Conservation (phyloP, 2,797 vertebrate species). For the Balearica regulorum region DNA sequence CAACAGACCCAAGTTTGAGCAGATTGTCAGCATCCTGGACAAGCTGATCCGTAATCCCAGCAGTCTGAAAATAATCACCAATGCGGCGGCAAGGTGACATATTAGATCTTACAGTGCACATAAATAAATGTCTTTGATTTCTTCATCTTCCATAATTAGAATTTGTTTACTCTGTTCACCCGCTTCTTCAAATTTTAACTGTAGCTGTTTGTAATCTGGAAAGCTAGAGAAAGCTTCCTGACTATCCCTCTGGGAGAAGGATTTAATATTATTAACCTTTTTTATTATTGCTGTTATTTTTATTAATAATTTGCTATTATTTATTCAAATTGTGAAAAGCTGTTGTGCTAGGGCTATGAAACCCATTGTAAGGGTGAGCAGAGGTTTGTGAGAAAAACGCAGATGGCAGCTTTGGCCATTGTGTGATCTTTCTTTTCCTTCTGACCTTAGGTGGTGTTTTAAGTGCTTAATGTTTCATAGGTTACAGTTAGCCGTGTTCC, state of each 20-base stretch:
- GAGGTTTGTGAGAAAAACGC: neutral
- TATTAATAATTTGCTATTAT: neutral
- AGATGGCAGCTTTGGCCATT: neutral
- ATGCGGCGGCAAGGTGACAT: slow-evolving; percentile 90
- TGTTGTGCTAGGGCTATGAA: neutral
- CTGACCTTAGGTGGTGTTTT: neutral
- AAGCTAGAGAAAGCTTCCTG: neutral
- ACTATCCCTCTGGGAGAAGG: neutral
- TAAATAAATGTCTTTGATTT: neutral
- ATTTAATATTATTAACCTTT: neutral
- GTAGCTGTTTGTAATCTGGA: neutral
- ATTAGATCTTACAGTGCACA: neutral
- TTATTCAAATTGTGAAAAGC: neutral
- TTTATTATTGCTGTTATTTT: neutral
- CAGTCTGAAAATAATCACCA: slow-evolving; percentile 95
- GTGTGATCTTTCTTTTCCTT: neutral
- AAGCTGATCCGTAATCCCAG: slow-evolving; percentile 97
- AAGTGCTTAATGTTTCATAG: neutral
- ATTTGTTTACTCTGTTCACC: neutral
- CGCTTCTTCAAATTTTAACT: neutral
- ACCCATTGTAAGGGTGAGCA: neutral
- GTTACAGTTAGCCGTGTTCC: neutral
- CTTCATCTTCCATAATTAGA: neutral
- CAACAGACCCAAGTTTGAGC: slow-evolving; percentile 97
- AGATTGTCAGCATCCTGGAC: slow-evolving; percentile 98